Conservation (phyloP, 2,113 vertebrate genomes). For the Ranitomeya variabilis region DNA sequence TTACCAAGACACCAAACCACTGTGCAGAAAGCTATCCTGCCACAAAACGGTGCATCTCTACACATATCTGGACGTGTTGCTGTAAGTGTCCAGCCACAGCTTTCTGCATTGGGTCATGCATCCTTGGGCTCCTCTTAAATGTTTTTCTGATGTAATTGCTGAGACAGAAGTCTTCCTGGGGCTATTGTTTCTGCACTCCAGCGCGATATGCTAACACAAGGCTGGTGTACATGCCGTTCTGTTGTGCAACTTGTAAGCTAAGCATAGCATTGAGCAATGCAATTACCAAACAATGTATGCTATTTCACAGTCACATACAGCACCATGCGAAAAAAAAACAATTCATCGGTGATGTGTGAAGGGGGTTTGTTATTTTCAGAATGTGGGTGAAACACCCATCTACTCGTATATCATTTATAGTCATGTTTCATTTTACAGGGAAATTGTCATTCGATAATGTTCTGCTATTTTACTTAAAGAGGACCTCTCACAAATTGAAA, state of each 20-base stretch:
- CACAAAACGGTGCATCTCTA: no score
- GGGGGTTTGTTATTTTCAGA: slow-evolving; percentile 14
- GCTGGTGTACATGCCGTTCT: slow-evolving; percentile 5
- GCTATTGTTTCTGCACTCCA: neutral
- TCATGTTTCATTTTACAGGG: no score
- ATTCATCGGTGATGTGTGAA: neutral
- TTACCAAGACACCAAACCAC: no score
- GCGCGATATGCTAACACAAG: neutral
- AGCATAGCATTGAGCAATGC: neutral
- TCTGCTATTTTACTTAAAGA: no score
- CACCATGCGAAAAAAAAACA: neutral
- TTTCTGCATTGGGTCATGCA: no score
- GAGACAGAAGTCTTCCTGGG: neutral
- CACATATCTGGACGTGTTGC: no score
- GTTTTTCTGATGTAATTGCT: neutral
- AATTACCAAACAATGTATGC: neutral
- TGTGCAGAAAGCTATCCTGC: no score
- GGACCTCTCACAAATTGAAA: no score
- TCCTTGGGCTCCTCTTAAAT: neutral
- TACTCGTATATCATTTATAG: neutral
- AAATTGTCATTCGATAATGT: no score
- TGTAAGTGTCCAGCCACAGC: no score
- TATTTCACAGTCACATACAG: neutral
- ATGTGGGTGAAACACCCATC: neutral
- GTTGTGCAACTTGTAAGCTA: neutral